These are phyloP conservation scores for Romanomermis culicivorax DNA, from an alignment of 2,888 invertebrate genomes.

Conservation along the genomic window DNA sequence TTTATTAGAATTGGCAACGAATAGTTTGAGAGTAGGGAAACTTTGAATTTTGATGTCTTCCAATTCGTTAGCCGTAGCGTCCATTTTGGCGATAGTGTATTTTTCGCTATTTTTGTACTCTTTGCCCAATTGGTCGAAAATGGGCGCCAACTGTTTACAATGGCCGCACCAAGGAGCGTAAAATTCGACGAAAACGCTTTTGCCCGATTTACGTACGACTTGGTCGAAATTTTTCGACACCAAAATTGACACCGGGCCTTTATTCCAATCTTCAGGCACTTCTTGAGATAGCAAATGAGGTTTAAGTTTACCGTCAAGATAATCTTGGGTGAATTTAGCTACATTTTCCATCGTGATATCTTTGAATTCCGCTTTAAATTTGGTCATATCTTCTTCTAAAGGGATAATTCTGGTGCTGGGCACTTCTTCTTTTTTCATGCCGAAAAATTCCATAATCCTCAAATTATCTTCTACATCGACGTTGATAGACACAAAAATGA, in stretches of 20 bases:
- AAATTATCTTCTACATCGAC: constrained; percentile 83
- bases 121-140: constrained; percentile 82
- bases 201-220: constrained; percentile 60
- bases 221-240: constrained; percentile 87
- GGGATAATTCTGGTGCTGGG: constrained; percentile 48
- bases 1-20: constrained; percentile 74
- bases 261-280: constrained; percentile 88
- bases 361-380: constrained; percentile 61
- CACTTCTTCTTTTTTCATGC: constrained; percentile 65
- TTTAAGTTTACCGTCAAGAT: constrained; percentile 64
- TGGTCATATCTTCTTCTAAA: constrained; percentile 87
- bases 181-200: constrained; percentile 91
- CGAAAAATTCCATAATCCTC: constrained; percentile 96
- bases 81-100: constrained; percentile 90
- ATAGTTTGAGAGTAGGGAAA: constrained; percentile 77
- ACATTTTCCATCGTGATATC: constrained; percentile 45
- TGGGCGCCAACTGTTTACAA: constrained; percentile 88
- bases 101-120: constrained; percentile 58
- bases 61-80: constrained; percentile 89
- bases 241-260: constrained; percentile 68
- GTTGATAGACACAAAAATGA: constrained; percentile 84
- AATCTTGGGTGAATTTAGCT: constrained; percentile 61
- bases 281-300: constrained; percentile 83
- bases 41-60: constrained; percentile 80
- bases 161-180: constrained; percentile 96